Conservation (phyloP, 1,140 invertebrate genomes). For the Cyclina sinensis region DNA sequence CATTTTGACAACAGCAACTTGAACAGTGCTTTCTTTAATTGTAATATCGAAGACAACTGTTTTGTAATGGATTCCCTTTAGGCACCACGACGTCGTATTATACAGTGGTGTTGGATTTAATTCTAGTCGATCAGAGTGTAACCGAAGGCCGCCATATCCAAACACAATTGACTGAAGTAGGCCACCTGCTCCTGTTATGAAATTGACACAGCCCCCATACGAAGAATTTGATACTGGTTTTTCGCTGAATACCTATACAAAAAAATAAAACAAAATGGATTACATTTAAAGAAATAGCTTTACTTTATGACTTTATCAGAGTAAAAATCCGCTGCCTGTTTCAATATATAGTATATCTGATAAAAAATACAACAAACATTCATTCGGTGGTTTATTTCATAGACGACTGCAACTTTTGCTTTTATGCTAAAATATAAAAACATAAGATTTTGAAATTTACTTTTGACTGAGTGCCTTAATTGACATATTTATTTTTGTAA, state of each 20-base stretch:
- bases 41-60: background rate
- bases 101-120: slow-evolving; percentile 74
- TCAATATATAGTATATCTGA: too few species aligned
- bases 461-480: too few species aligned
- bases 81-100: slow-evolving; percentile 69
- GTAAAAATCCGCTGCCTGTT: too few species aligned
- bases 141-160: slow-evolving; percentile 86
- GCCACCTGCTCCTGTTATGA: slow-evolving; percentile 86
- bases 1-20: background rate
- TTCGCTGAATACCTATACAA: slow-evolving; percentile 69
- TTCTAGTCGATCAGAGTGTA: slow-evolving; percentile 65
- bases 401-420: too few species aligned
- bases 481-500: too few species aligned
- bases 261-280: background rate
- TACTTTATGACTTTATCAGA: too few species aligned
- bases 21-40: background rate
- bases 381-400: too few species aligned
- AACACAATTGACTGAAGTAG: slow-evolving; percentile 86
- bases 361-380: too few species aligned
- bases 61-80: slow-evolving; percentile 73
- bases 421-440: too few species aligned
- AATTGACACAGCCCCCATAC: slow-evolving; percentile 86
- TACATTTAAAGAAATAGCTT: too few species aligned
- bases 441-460: too few species aligned
- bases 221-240: slow-evolving; percentile 80